Base-by-base conservation (phyloP, 2,797 vertebrate species). In the Benthosema pterotum region DNA sequence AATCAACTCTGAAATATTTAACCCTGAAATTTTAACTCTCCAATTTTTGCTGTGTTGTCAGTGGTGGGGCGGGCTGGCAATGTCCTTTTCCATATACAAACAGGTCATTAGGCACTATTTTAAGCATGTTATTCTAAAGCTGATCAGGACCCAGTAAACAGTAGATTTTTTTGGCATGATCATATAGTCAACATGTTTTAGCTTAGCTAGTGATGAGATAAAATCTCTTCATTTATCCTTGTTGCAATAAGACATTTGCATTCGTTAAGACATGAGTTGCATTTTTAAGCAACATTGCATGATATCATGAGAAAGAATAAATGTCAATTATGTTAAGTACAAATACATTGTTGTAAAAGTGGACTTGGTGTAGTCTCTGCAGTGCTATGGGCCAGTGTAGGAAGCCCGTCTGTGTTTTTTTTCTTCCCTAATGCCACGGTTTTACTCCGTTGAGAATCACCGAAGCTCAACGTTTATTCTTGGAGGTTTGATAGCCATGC, bases 351-450 rank as follows among this genome's bases (percentile, higher is more conserved):
- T 38, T 38, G 32, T 38, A 25, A 49, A 56, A 47, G 15, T 11
- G 15, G 11, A 49, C 17, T 2, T 47, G 22, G 42, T 58, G 64
- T 22, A 12, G 60, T 51, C 17, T 38, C 9, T 38, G 52, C 17
- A 45, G 38, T 47, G 19, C 55, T 8, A 8, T n/a, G 14, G 17
- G 46, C 8, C 2, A 15, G 42, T 42, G 42, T 38, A 49, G 47
- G 19, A 19, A 38, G 49, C 25, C 11, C 7, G 48, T 32, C 52
- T 58, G 43, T 62, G 52, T 72, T 68, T 74, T 68, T 74, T 59
- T 53, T 51, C 57, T 51, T 61, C 63, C 25, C 14, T 70, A 67
- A 61, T 71, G 62, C 59, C 42, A 15, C 19, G 19, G 48, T 55
- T 62, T 38, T 47, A 63, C 22, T 47, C 51, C 42, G 46, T 63